phyloP scores from a whole-genome alignment of 2,797 vertebrate species.

The Tapirus indicus region DNA sequence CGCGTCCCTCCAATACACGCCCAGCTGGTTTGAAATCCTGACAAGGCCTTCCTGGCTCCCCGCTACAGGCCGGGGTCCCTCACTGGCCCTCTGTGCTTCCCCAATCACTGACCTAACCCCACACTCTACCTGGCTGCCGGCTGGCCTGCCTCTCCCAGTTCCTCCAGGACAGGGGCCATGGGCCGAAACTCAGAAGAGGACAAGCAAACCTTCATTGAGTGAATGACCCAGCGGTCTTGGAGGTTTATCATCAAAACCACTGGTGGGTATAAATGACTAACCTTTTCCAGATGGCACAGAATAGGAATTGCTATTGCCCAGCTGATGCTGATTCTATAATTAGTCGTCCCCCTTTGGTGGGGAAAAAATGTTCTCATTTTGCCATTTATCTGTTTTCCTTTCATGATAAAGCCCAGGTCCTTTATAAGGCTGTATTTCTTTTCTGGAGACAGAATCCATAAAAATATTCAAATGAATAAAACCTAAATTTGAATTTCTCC shows the following conservation, averaged over 20 bases:
- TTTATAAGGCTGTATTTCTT: background rate
- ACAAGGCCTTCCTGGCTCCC: no score
- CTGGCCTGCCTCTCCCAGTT: background rate
- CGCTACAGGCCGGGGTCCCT: fast-evolving
- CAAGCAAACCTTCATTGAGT: no score
- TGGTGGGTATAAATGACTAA: background rate
- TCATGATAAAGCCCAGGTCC: background rate
- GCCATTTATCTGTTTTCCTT: background rate
- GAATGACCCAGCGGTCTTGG: background rate
- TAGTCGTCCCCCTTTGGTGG: background rate
- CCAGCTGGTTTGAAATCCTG: fast-evolving
- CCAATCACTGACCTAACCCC: no score
- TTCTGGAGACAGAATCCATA: background rate
- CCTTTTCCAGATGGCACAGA: background rate
- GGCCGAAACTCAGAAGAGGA: background rate
- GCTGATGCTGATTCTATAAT: background rate
- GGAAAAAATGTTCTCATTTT: background rate
- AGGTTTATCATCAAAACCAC: background rate
- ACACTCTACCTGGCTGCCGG: fast-evolving
- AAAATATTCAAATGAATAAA: background rate
- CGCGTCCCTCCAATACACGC: fast-evolving
- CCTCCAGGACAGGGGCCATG: fast-evolving
- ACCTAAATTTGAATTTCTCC: no score
- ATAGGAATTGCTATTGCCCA: fast-evolving
- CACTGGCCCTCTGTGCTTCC: background rate